Evolutionary conservation across 2,888 invertebrate species (phyloP).

Genomic region (Yponomeuta malinellus): DNA sequence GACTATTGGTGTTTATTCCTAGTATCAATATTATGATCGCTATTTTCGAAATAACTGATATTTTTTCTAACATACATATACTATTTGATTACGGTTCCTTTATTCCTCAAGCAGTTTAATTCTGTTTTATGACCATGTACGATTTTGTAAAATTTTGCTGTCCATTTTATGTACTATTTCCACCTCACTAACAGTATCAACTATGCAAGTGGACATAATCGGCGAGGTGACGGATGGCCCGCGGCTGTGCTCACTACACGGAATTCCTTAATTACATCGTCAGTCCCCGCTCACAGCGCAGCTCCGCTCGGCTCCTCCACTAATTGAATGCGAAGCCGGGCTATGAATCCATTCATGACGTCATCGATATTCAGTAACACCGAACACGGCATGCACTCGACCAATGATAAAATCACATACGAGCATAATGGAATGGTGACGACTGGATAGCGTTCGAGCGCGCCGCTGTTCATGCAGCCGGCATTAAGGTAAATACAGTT

Average conservation of each 20-base stretch:
- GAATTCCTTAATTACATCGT: constrained; percentile 48
- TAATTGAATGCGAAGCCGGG: constrained; percentile 43
- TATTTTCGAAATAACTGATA: no score
- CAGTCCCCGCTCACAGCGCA: constrained; percentile 24
- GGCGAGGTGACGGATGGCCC: constrained; percentile 27
- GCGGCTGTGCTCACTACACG: constrained; percentile 24
- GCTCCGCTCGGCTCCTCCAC: constrained; percentile 15
- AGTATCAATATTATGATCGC: no score
- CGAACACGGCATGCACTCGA: background rate
- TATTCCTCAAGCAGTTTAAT: no score
- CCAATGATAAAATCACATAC: constrained; percentile 12
- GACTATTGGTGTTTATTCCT: no score
- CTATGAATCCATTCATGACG: constrained; percentile 35
- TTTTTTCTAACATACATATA: no score
- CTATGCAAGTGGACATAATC: background rate
- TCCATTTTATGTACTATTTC: no score
- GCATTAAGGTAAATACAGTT: background rate
- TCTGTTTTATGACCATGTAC: no score
- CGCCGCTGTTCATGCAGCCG: background rate
- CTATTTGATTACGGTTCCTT: no score
- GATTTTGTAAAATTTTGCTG: no score
- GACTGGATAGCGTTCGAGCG: constrained; percentile 1
- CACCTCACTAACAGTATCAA: no score
- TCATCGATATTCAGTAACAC: constrained; percentile 33
- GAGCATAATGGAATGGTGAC: constrained; percentile 10